Evolutionary conservation across 2,113 vertebrate genomes (phyloP), one percentile per base, ranked within the genome.

Genomic region (Albula glossodonta): DNA sequence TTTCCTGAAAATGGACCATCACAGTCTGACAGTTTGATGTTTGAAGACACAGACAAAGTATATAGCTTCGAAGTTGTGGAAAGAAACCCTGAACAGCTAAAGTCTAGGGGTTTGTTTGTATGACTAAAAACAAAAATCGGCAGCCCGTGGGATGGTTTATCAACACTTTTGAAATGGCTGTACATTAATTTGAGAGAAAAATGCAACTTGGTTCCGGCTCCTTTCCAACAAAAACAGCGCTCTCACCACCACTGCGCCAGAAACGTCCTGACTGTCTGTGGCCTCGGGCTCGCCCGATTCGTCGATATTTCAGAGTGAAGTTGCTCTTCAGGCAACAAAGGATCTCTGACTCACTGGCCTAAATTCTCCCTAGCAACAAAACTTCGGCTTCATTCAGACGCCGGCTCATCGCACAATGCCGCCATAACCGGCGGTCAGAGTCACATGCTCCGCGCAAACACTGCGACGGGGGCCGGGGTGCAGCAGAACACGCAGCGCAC

Each of bases 1-100:
- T 93, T 91, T 92, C 90, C n/a, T 31, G 9, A 10, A n/a, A 90
- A 91, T 80, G 91, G 85, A 90, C 91, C 92, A 86, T 90, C 90
- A 90, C 89, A 74, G 89, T 94, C 12, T 56, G 53, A 90, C 91
- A 95, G 92, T 94, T 94, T 94, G 93, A 93, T 94, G 93, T 83
- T 87, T 90, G 88, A 90, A 89, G 89, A 91, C 92, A 83, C 88
- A 93, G 91, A 94, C 94, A 95, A 95, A 56, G 93, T 95, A 94
- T 89, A 94, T 91, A 94, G 92, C 94, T 92, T 92, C 89, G 89
- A 91, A 56, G 8, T 56, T 89, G 87, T 89, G 86, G 90, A 87
- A 90, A 91, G 91, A 93, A 93, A 92, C 91, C 93, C 92, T 93
- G 90, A 41, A 41, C 31, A 41, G 31, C 31, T 41, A 41, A 41